phyloP scores from a whole-genome alignment of 2,888 invertebrate species.

The Drosophila planitibia region DNA sequence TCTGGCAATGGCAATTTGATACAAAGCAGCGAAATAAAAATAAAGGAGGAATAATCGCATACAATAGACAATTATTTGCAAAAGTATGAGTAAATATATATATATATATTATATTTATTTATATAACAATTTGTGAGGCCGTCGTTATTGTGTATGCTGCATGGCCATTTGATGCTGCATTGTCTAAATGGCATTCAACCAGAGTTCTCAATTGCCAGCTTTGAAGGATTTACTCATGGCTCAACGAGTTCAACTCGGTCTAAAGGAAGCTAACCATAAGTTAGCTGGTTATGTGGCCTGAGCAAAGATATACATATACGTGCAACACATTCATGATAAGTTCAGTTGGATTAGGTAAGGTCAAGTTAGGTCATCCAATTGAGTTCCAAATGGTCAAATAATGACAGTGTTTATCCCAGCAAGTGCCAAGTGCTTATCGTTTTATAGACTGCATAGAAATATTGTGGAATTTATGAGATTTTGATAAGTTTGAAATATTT shows the following conservation, averaged over 20 bases:
- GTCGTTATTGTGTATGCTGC: constrained; percentile 43
- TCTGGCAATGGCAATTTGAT: constrained; percentile 61
- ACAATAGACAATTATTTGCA: constrained; percentile 65
- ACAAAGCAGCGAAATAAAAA: constrained; percentile 49
- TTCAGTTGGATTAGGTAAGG: constrained; percentile 8
- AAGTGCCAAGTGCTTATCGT: neutral
- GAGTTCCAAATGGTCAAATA: neutral
- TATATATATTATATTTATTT: neutral
- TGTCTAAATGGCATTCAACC: constrained; percentile 67
- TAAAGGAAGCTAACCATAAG: constrained; percentile 27
- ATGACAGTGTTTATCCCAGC: neutral
- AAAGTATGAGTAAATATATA: constrained; percentile 18
- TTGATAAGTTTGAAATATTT: neutral
- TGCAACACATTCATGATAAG: constrained; percentile 1
- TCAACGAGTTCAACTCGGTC: constrained; percentile 47
- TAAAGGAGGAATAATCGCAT: constrained; percentile 34
- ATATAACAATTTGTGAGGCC: constrained; percentile 14
- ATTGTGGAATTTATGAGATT: neutral
- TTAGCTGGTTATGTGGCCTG: constrained; percentile 45
- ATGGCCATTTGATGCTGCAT: constrained; percentile 65
- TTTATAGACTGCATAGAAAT: neutral
- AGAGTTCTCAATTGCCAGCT: constrained; percentile 59
- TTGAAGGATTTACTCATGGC: constrained; percentile 43
- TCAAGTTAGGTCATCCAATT: neutral
- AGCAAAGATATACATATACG: neutral